phyloP scores from a whole-genome alignment of 1,140 invertebrate genomes.

The Brachionus calyciflorus region DNA sequence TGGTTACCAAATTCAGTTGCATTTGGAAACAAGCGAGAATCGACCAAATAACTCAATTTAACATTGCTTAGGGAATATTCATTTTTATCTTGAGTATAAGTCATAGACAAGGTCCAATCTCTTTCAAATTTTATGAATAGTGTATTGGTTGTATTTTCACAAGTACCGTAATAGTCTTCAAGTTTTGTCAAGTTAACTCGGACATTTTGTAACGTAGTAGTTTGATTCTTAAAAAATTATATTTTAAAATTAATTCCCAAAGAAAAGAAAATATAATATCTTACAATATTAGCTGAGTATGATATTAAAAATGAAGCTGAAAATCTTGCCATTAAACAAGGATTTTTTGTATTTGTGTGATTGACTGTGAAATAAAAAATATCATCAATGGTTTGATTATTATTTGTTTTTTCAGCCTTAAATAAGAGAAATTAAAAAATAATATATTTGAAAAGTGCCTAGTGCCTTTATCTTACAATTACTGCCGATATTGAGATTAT shows the following conservation, averaged over 20 bases:
- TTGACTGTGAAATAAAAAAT: not conserved
- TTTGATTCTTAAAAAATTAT: not conserved
- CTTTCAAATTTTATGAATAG: not conserved
- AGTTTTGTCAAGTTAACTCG: not conserved
- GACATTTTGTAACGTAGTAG: not conserved
- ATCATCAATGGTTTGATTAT: not conserved
- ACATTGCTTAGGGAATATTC: not conserved
- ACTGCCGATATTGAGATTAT: no score
- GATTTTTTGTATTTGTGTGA: not conserved
- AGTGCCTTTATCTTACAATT: no score
- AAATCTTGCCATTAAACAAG: constrained; percentile 2
- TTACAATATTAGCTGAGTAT: not conserved
- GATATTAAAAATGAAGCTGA: not conserved
- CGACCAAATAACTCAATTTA: constrained; percentile 7
- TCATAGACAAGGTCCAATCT: not conserved
- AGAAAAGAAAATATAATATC: not conserved
- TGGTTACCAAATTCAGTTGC: not conserved
- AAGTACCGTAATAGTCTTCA: not conserved
- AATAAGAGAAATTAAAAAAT: no score
- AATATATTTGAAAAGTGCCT: no score
- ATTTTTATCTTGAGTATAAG: not conserved
- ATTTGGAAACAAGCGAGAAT: not conserved
- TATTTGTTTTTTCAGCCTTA: not conserved
- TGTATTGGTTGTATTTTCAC: not conserved
- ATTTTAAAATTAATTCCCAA: not conserved